These are phyloP conservation scores for Pterostichus niger DNA, from an alignment of 2,888 invertebrate species.

Conservation along the genomic window DNA sequence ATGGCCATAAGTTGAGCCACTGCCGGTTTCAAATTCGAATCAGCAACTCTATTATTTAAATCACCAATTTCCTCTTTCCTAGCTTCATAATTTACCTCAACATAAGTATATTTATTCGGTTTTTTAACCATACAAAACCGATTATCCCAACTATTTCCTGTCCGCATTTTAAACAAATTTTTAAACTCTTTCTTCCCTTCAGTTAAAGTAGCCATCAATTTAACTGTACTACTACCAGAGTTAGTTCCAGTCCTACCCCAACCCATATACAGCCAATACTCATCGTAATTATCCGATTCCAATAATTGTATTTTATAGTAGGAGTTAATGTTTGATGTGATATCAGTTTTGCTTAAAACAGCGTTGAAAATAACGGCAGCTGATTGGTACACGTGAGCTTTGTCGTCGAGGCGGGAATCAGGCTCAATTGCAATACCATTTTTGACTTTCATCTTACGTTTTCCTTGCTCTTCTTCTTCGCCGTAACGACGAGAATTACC, in stretches of 20 bases:
- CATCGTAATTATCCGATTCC: conserved; percentile 32
- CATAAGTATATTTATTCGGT: conserved; percentile 22
- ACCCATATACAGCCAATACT: conserved; percentile 50
- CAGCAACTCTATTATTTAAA: conserved; percentile 48
- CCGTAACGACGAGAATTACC: not conserved
- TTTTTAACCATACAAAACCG: conserved; percentile 42
- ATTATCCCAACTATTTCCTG: conserved; percentile 55
- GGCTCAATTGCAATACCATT: conserved; percentile 62
- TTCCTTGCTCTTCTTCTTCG: conserved; percentile 43
- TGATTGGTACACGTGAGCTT: conserved; percentile 61
- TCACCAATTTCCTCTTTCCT: conserved; percentile 61
- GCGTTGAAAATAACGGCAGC: conserved; percentile 53
- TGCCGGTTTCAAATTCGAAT: conserved; percentile 54
- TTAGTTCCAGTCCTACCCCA: conserved; percentile 61
- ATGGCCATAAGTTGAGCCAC: conserved; percentile 61
- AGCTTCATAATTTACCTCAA: conserved; percentile 59
- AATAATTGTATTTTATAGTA: conserved; percentile 63
- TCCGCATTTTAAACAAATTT: conserved; percentile 30
- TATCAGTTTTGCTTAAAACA: conserved; percentile 45
- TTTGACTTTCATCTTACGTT: conserved; percentile 56
- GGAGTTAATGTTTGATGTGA: conserved; percentile 29
- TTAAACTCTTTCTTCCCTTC: conserved; percentile 44
- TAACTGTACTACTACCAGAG: conserved; percentile 19
- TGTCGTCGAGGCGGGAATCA: conserved; percentile 49
- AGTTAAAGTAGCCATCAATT: not conserved